Conservation (phyloP, 2,797 vertebrate genomes). For the Capromys pilorides region DNA sequence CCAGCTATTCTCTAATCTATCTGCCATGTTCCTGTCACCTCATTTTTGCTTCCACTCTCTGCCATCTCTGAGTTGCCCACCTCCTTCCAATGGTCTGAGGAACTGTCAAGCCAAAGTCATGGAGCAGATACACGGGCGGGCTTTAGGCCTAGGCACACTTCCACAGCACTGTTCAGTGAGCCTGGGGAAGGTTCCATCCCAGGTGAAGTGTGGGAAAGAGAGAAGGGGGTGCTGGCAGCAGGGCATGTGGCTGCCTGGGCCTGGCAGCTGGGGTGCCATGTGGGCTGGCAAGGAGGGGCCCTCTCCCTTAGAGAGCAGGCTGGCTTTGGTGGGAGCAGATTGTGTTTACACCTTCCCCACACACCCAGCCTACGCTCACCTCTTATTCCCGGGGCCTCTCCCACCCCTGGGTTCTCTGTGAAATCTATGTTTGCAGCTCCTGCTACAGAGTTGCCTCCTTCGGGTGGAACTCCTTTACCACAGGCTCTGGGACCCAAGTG, state of each 20-base stretch:
- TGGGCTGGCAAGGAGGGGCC: constrained; percentile 58
- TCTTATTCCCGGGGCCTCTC: constrained; percentile 59
- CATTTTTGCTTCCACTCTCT: not conserved
- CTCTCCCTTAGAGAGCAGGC: constrained; percentile 55
- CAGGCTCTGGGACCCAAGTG: not conserved
- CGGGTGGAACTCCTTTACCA: not conserved
- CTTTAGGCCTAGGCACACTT: constrained; percentile 29
- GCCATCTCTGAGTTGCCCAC: constrained; percentile 10
- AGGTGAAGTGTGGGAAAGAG: not conserved
- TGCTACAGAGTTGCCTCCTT: not conserved
- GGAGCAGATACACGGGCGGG: not conserved
- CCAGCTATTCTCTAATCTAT: not conserved
- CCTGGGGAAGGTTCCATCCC: not conserved
- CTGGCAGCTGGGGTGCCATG: constrained; percentile 58
- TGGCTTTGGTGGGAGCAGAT: constrained; percentile 71
- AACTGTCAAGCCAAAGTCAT: constrained; percentile 64
- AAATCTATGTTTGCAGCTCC: constrained; percentile 13
- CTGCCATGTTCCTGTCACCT: constrained; percentile 44
- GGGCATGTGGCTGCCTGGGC: not conserved
- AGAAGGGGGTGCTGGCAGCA: not conserved
- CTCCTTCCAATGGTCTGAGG: constrained; percentile 30
- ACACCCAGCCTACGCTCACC: constrained; percentile 61
- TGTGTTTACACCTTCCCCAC: constrained; percentile 76
- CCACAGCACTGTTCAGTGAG: not conserved
- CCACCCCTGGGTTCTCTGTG: constrained; percentile 50